Evolutionary conservation across 2,797 vertebrate genomes (phyloP).

Genomic region (Pangasius sanitwongsei): DNA sequence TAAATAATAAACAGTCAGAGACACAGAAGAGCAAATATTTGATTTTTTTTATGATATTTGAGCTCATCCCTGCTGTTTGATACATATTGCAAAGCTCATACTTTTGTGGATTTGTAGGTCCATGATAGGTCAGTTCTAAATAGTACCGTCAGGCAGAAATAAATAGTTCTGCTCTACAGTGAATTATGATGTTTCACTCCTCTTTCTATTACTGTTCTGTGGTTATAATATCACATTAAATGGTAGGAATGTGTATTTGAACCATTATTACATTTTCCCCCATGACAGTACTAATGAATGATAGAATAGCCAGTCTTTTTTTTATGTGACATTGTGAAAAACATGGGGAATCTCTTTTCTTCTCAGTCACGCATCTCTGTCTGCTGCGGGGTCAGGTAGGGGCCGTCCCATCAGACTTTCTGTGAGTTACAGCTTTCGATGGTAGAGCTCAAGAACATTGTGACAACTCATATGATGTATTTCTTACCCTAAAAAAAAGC

Average conservation of each 20-base stretch:
- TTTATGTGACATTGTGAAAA: not conserved
- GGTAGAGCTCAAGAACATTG: not conserved
- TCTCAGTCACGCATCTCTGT: not conserved
- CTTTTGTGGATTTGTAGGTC: conserved; percentile 2
- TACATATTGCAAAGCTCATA: not conserved
- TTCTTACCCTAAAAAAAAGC: not conserved
- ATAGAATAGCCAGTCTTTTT: conserved; percentile 2
- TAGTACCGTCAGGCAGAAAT: not conserved
- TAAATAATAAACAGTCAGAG: not conserved
- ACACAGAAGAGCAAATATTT: not conserved
- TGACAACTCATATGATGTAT: not conserved
- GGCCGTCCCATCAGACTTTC: not conserved
- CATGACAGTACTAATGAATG: not conserved
- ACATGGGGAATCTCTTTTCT: not conserved
- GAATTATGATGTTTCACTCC: not conserved
- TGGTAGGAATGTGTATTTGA: not conserved
- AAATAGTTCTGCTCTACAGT: not conserved
- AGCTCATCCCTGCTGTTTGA: not conserved
- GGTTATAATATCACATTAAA: not conserved
- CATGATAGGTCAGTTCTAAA: not conserved
- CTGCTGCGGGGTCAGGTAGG: conserved; percentile 23
- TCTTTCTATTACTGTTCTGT: not conserved
- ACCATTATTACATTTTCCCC: not conserved
- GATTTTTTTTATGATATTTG: not conserved
- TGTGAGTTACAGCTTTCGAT: conserved; percentile 10